Conservation (phyloP, 2,797 vertebrate species). For the Falco biarmicus region DNA sequence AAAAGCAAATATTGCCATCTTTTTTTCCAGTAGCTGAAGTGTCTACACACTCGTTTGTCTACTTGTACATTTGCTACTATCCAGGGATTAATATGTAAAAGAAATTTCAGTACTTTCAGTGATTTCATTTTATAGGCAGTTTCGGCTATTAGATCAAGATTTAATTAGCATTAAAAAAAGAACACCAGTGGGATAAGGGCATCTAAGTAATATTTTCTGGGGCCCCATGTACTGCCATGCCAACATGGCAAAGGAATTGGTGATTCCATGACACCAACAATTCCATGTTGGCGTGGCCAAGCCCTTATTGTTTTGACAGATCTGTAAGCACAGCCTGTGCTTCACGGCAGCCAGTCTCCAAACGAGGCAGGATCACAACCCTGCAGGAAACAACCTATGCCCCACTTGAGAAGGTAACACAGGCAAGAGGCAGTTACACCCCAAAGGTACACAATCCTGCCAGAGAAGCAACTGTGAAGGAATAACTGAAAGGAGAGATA, state of each 20-base stretch:
- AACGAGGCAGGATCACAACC: neutral
- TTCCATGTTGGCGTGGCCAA: neutral
- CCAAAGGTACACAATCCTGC: neutral
- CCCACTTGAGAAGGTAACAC: neutral
- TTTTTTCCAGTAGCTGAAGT: neutral
- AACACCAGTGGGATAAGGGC: neutral
- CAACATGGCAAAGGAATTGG: neutral
- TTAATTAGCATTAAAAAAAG: neutral
- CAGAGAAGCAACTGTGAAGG: neutral
- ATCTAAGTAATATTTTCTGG: neutral
- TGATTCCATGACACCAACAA: too few relatives aligned
- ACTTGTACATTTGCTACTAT: neutral
- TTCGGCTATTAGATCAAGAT: neutral
- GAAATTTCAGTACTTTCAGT: neutral
- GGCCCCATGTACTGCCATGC: neutral
- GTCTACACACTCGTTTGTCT: neutral
- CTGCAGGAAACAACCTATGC: neutral
- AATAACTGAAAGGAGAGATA: neutral
- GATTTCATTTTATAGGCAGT: neutral
- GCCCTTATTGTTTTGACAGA: neutral
- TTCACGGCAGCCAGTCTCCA: neutral
- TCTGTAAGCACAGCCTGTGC: neutral
- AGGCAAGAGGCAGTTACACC: neutral
- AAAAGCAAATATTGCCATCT: neutral
- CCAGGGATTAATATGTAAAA: neutral